These are phyloP conservation scores for Andrena bicolor DNA, from an alignment of 2,888 invertebrate species.

Conservation along the genomic window DNA sequence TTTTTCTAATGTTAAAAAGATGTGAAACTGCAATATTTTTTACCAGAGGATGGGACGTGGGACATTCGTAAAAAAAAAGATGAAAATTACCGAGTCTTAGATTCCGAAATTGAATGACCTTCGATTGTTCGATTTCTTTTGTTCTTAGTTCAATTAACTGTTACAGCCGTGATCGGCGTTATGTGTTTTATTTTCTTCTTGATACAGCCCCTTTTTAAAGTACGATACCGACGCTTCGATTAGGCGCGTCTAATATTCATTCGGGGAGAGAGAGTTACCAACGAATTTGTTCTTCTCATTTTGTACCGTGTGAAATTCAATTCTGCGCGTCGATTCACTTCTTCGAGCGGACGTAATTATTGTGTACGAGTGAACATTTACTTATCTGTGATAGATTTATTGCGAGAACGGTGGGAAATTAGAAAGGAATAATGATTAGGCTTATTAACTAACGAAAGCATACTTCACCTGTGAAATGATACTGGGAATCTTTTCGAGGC, in stretches of 20 bases:
- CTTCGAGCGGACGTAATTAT: conserved; percentile 61
- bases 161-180: conserved; percentile 35
- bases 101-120: conserved; percentile 72
- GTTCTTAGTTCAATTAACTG: conserved; percentile 66
- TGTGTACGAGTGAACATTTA: conserved; percentile 37
- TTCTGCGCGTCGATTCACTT: conserved; percentile 73
- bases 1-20: conserved; percentile 76
- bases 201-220: conserved; percentile 44
- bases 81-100: conserved; percentile 73
- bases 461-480: conserved; percentile 22
- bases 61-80: conserved; percentile 76
- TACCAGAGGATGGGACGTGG: conserved; percentile 83
- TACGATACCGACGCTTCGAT: conserved; percentile 59
- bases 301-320: conserved; percentile 55
- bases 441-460: conserved; percentile 12
- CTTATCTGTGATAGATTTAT: conserved; percentile 71
- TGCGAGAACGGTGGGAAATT: conserved; percentile 31
- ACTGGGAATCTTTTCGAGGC: not conserved
- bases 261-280: conserved; percentile 59
- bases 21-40: conserved; percentile 83
- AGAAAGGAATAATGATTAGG: conserved; percentile 37
- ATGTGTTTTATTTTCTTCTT: conserved; percentile 37
- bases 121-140: conserved; percentile 53
- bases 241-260: conserved; percentile 57
- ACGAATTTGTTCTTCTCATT: conserved; percentile 38